These are phyloP conservation scores for Centropus unirufus DNA, from an alignment of 2,113 vertebrate species.

Conservation along the genomic window DNA sequence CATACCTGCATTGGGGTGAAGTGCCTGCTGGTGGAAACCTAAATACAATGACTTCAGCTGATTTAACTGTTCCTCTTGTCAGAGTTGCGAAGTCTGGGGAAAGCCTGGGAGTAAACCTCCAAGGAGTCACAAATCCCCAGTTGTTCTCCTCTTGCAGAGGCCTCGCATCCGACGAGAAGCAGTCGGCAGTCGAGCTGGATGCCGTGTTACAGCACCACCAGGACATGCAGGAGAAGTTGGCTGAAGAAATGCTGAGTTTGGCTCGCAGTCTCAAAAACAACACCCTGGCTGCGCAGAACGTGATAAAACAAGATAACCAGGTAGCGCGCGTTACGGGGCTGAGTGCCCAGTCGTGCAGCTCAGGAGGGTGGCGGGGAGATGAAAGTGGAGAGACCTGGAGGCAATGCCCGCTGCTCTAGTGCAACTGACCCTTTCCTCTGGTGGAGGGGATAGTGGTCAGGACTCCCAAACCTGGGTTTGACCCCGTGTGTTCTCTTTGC, in stretches of 20 bases:
- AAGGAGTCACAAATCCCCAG: background rate
- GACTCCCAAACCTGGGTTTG: background rate
- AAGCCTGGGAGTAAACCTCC: background rate
- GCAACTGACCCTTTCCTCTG: background rate
- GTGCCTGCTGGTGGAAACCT: background rate
- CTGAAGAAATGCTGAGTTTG: constrained; percentile 95
- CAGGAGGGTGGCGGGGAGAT: background rate
- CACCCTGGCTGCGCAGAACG: constrained; percentile 91
- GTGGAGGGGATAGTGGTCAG: background rate
- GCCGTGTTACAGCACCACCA: constrained; percentile 91
- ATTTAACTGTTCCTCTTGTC: background rate
- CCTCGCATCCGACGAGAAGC: constrained; percentile 83
- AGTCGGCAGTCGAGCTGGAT: constrained; percentile 89
- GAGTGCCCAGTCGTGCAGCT: background rate
- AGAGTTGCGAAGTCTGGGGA: background rate
- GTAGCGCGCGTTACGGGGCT: constrained; percentile 48
- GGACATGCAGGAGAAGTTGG: constrained; percentile 93
- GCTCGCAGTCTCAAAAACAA: constrained; percentile 96
- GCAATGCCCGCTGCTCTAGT: background rate
- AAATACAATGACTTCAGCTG: background rate
- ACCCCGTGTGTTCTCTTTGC: background rate
- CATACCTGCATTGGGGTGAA: background rate
- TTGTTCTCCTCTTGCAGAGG: constrained; percentile 54
- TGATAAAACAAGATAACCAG: constrained; percentile 99
- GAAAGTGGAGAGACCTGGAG: background rate